Conservation (phyloP, 2,888 invertebrate genomes). For the Ornithoptera priamus region DNA sequence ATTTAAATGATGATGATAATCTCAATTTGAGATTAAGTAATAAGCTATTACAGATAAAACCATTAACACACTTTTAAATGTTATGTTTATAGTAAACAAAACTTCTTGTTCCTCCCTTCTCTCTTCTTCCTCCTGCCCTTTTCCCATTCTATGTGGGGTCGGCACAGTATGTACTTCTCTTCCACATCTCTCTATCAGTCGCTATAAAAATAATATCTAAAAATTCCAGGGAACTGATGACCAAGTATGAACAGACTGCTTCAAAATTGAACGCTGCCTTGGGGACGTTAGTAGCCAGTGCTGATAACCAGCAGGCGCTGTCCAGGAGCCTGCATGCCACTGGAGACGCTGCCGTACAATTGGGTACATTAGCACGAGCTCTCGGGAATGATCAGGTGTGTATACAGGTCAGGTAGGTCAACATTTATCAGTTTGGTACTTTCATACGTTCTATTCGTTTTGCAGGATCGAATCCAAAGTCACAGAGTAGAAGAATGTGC, state of each 20-base stretch:
- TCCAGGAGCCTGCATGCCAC: constrained; percentile 43
- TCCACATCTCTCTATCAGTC: no score
- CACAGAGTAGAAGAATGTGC: constrained; percentile 54
- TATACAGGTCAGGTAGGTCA: no score
- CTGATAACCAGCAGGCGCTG: constrained; percentile 41
- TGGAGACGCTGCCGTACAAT: constrained; percentile 41
- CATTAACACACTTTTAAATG: no score
- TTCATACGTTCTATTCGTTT: not conserved
- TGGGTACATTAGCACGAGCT: constrained; percentile 46
- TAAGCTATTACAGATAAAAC: no score
- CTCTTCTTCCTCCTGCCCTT: no score
- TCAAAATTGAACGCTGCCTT: constrained; percentile 49
- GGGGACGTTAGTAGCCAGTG: constrained; percentile 41
- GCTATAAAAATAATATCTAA: not conserved
- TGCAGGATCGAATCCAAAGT: constrained; percentile 48
- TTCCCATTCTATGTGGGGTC: no score
- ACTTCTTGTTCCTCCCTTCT: no score
- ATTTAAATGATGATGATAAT: no score
- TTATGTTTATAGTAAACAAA: no score
- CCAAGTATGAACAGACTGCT: constrained; percentile 47
- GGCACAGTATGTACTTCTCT: no score
- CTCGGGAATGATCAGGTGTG: constrained; percentile 33
- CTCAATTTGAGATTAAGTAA: no score
- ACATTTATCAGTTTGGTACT: no score
- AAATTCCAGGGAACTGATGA: constrained; percentile 47